Percentiles rank a stretch among this genome's conserved stretches.
phyloP scores from a whole-genome alignment of 2,113 vertebrate species.

The Calyptomena viridis region DNA sequence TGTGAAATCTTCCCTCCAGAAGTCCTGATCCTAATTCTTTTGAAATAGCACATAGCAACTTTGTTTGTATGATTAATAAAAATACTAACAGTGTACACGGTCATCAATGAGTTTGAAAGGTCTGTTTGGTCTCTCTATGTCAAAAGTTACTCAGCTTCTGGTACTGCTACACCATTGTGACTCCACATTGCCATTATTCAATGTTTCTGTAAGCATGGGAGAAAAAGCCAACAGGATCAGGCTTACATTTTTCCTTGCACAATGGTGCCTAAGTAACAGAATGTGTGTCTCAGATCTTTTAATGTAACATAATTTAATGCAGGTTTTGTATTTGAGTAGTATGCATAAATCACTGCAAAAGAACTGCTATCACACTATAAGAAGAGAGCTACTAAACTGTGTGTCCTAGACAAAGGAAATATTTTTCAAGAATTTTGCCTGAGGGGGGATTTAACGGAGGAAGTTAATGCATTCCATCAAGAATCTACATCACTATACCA shows the following conservation, averaged over 20 bases:
- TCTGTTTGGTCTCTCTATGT: background rate
- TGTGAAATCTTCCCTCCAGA: background rate
- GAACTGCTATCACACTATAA: constrained; percentile 41
- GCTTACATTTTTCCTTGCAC: background rate
- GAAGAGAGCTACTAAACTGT: constrained; percentile 38
- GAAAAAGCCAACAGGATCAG: background rate
- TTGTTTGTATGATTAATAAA: background rate
- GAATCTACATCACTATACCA: constrained; percentile 38
- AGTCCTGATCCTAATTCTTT: background rate
- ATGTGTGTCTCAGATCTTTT: background rate
- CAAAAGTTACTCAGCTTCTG: background rate
- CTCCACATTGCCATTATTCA: background rate
- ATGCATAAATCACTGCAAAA: constrained; percentile 36
- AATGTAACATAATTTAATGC: constrained; percentile 24
- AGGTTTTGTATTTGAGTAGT: constrained; percentile 29
- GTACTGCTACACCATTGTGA: background rate
- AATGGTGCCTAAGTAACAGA: background rate
- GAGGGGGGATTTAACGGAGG: constrained; percentile 44
- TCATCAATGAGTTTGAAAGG: background rate
- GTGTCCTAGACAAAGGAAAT: constrained; percentile 55
- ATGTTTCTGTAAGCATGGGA: background rate
- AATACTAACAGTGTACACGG: background rate
- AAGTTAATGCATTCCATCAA: constrained; percentile 70
- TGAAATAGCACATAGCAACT: background rate
- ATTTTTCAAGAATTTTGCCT: constrained; percentile 66